phyloP scores from a whole-genome alignment of 2,888 invertebrate species.

The Apamea anceps region DNA sequence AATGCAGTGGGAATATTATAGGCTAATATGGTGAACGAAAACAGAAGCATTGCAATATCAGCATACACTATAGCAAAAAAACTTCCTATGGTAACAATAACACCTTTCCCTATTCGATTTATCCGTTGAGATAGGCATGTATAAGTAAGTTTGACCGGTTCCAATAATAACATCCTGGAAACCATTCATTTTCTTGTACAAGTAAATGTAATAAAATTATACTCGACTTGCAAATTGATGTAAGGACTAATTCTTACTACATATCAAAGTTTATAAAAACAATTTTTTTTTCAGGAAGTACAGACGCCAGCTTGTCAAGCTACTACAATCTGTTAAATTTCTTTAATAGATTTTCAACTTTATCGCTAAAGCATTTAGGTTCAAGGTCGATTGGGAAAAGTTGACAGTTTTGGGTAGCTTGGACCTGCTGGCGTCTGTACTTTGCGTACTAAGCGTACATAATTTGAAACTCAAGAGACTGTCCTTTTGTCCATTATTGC shows the following conservation, averaged over 20 bases:
- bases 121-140: neutral
- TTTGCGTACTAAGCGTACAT: neutral
- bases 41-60: neutral
- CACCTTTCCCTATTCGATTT: neutral
- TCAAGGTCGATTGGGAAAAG: too few species aligned
- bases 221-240: neutral
- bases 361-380: too few species aligned
- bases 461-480: neutral
- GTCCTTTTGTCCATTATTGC: neutral
- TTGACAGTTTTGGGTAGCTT: too few species aligned
- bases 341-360: too few species aligned
- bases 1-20: too few species aligned
- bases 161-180: neutral
- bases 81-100: slow-evolving; percentile 4
- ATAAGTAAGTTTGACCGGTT: neutral
- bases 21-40: neutral
- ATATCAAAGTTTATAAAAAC: neutral
- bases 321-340: too few species aligned
- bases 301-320: too few species aligned
- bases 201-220: neutral
- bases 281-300: neutral
- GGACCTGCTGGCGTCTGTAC: too few species aligned
- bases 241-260: neutral
- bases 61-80: neutral
- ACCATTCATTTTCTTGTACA: neutral